These are phyloP conservation scores for Sylvilagus bachmani DNA, from an alignment of 2,113 vertebrate genomes.

Conservation along the genomic window DNA sequence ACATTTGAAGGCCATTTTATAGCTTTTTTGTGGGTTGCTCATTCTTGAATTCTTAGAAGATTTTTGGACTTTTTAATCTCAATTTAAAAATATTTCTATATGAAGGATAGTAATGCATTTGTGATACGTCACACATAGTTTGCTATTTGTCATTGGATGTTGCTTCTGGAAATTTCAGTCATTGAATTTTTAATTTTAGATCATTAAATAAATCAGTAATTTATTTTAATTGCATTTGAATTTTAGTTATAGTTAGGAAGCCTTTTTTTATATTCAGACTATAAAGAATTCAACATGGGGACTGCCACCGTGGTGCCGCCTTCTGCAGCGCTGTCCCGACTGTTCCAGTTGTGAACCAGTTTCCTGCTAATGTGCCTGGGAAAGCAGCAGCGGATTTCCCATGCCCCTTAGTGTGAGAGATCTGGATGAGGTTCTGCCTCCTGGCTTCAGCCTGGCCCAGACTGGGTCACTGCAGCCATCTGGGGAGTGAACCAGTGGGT, in stretches of 20 bases:
- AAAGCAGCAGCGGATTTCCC: too few species aligned
- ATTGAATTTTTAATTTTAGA: neutral
- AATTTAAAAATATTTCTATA: neutral
- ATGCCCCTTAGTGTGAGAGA: too few species aligned
- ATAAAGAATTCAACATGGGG: neutral
- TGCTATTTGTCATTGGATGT: neutral
- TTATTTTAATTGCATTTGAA: neutral
- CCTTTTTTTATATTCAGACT: neutral
- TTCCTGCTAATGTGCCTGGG: too few species aligned
- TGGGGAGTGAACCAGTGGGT: too few species aligned
- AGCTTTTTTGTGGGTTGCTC: neutral
- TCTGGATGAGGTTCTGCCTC: too few species aligned
- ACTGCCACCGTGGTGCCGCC: too few species aligned
- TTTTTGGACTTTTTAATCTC: neutral
- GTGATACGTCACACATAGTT: neutral
- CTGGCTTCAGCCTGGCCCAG: too few species aligned
- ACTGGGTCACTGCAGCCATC: too few species aligned
- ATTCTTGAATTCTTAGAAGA: neutral
- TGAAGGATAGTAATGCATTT: neutral
- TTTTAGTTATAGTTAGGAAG: neutral
- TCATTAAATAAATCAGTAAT: neutral
- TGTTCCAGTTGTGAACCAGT: too few species aligned
- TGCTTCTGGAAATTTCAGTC: neutral
- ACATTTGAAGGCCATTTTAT: neutral
- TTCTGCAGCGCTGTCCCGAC: too few species aligned